Evolutionary conservation across 2,797 vertebrate species (phyloP), one percentile per base, ranked within the genome.

Genomic region (Pantherophis vulpinus): DNA sequence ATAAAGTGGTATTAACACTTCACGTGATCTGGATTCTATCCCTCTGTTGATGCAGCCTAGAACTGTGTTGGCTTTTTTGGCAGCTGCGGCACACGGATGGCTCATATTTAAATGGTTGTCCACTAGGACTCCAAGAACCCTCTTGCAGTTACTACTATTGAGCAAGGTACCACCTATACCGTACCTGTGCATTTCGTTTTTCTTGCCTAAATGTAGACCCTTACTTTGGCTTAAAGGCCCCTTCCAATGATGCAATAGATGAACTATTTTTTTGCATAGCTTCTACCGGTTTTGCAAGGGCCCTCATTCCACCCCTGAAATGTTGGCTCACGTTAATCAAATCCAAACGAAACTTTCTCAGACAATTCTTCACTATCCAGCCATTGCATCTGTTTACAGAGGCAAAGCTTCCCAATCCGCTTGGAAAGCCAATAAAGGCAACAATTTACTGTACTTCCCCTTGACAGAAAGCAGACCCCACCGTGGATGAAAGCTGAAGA

Each of bases 401-500:
- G 86, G 55, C 58, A 92, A 91, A 97, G 95, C 92, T 95, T 96
- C 95, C 96, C 59, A 95, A 96, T 90, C 86, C 70, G 95, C 91
- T 96, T 95, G 94, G 90, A 92, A 96, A 96, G 88, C 94, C 58
- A 96, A 95, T 87, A 97, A 98, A 97, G 97, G 96, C 95, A 96
- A 97, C 92, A 91, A 95, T 90, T 93, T 86, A 92, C 95, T 98
- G 98, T 98, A 98, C 97, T 98, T 98, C 97, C 74, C 97, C 94
- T 92, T 94, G 95, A 98, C 92, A 95, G 94, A 96, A 95, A 96
- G 60, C 97, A 98, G 97, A 97, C 97, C 87, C 96, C 74, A 3
- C 96, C 97, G 96, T 97, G 98, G 98, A 97, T 96, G 95, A 97
- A 95, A 97, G 98, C 98, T 98, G 96, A 98, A 98, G 97, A 91